Percentiles rank a stretch among this genome's conserved stretches.
These are phyloP conservation scores for Lichenostomus cassidix DNA, from an alignment of 2,113 vertebrate genomes.

Conservation along the genomic window DNA sequence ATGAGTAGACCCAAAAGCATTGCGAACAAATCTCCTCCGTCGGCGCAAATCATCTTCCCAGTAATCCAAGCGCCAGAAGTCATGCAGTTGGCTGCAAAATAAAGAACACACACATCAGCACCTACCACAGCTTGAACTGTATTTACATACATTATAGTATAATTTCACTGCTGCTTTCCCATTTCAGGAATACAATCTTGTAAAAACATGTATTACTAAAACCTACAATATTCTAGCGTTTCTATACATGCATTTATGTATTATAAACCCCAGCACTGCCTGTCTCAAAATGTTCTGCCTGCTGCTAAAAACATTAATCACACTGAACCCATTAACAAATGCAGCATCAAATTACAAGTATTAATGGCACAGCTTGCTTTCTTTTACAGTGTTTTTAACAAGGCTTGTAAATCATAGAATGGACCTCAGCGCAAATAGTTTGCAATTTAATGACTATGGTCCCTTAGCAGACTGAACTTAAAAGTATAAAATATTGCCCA, in stretches of 20 bases:
- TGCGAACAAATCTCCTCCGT: constrained; percentile 92
- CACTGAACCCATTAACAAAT: constrained; percentile 87
- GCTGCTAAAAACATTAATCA: constrained; percentile 85
- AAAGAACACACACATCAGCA: constrained; percentile 40
- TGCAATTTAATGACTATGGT: constrained; percentile 89
- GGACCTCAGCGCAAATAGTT: constrained; percentile 86
- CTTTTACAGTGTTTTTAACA: constrained; percentile 92
- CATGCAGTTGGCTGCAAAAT: constrained; percentile 85
- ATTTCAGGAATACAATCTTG: constrained; percentile 9
- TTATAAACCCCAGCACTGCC: constrained; percentile 36
- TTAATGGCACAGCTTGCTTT: constrained; percentile 89
- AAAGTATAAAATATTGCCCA: constrained; percentile 89
- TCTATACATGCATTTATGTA: constrained; percentile 38
- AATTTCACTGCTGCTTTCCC: constrained; percentile 22
- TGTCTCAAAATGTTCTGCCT: constrained; percentile 61
- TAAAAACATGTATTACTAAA: constrained; percentile 33
- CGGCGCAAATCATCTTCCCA: constrained; percentile 98
- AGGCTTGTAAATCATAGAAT: constrained; percentile 94
- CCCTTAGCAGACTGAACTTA: constrained; percentile 84
- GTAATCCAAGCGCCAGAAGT: constrained; percentile 99
- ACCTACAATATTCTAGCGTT: neutral
- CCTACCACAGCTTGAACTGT: neutral
- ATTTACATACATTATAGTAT: constrained; percentile 1
- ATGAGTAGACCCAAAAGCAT: constrained; percentile 94
- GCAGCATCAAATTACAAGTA: constrained; percentile 91